A percentile compares a stretch with the other conserved stretches of the same genome.
These are phyloP conservation scores for Nasonovia ribisnigri DNA, from an alignment of 2,888 invertebrate genomes.

Conservation along the genomic window DNA sequence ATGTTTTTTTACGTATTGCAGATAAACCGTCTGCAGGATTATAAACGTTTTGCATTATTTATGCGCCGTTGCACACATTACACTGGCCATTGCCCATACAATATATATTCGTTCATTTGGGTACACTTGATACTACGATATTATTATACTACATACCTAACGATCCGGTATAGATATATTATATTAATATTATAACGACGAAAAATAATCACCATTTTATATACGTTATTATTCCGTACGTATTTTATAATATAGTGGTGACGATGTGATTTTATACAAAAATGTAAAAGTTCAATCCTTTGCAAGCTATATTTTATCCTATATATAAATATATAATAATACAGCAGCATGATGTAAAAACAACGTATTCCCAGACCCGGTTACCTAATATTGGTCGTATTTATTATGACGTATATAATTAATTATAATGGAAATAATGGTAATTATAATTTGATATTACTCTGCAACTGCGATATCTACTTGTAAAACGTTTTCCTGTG, in stretches of 20 bases:
- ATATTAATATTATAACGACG: background rate
- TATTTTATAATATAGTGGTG: background rate
- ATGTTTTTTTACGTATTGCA: constrained; percentile 51
- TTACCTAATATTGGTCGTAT: background rate
- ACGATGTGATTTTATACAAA: background rate
- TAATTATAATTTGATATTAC: too few relatives aligned
- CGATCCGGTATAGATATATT: background rate
- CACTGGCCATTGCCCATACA: background rate
- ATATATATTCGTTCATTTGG: constrained; percentile 25
- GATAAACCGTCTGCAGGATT: constrained; percentile 36
- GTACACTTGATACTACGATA: background rate
- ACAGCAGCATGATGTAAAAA: background rate
- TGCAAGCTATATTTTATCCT: background rate
- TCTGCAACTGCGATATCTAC: too few relatives aligned
- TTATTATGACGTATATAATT: too few relatives aligned
- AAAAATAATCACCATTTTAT: background rate
- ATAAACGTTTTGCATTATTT: constrained; percentile 46
- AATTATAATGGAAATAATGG: too few relatives aligned
- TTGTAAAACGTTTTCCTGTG: too few relatives aligned
- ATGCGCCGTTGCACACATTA: constrained; percentile 32
- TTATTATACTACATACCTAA: background rate
- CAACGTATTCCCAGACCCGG: background rate
- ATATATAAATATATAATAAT: background rate
- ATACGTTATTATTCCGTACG: background rate
- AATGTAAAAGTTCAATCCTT: background rate